phyloP scores from a whole-genome alignment of 2,797 vertebrate species.

The Prunella strophiata region DNA sequence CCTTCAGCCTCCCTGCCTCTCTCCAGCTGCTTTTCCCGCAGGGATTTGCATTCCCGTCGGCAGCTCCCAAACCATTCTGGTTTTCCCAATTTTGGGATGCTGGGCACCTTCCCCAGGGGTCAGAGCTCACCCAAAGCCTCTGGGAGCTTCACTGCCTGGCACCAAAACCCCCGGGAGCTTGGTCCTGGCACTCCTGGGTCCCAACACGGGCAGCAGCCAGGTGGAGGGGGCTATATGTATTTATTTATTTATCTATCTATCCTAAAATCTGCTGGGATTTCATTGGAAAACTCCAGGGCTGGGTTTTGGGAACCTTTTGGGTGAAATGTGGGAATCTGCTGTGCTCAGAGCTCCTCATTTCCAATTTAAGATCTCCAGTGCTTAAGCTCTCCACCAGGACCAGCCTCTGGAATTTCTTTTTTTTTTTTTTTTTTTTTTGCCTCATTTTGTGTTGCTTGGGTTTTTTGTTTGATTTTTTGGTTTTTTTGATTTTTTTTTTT shows the following conservation, averaged over 20 bases:
- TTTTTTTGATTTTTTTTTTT: neutral
- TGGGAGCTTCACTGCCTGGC: neutral
- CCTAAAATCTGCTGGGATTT: neutral
- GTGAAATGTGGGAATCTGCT: neutral
- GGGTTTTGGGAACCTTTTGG: neutral
- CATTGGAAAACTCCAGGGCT: neutral
- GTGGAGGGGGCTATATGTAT: neutral
- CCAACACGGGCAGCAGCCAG: accelerated
- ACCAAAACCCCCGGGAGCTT: neutral
- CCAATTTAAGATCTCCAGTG: neutral
- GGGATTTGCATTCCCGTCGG: neutral
- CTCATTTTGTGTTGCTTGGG: no score
- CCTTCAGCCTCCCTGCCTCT: neutral
- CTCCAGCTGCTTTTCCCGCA: neutral
- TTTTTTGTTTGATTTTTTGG: neutral
- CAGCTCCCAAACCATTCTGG: neutral
- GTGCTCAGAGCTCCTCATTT: neutral
- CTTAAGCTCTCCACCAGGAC: neutral
- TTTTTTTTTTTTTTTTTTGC: neutral
- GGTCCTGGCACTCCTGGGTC: accelerated
- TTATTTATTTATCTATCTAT: no score
- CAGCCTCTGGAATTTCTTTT: no score
- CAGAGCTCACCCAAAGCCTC: neutral
- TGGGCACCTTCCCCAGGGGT: accelerated
- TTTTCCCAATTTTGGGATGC: neutral